Percentiles rank a stretch among this genome's conserved stretches.
These are phyloP conservation scores for Brachionus rotundiformis DNA, from an alignment of 1,140 invertebrate species.

Conservation along the genomic window DNA sequence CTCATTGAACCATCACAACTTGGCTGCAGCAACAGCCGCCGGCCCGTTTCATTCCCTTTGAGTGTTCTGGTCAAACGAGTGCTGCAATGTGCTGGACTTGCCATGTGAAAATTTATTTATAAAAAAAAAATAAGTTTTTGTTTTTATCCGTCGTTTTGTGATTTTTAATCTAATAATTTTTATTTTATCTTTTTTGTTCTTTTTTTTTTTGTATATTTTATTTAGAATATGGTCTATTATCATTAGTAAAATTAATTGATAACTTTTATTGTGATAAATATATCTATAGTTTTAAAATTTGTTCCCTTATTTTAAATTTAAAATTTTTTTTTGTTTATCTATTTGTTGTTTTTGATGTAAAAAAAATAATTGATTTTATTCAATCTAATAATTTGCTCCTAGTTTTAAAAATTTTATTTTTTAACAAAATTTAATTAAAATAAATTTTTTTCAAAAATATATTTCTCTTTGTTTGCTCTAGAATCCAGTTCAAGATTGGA, in stretches of 20 bases:
- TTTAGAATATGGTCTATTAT: slow-evolving; percentile 31
- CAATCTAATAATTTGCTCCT: not conserved
- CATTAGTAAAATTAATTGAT: not conserved
- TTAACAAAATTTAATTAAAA: not conserved
- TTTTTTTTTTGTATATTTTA: slow-evolving; percentile 20
- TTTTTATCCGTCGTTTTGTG: slow-evolving; percentile 33
- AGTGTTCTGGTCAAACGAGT: not conserved
- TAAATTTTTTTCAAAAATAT: not conserved
- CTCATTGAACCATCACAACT: slow-evolving; percentile 4
- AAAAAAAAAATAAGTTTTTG: not conserved
- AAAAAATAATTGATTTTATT: not conserved
- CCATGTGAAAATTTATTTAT: slow-evolving; percentile 27
- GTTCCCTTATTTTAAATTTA: not conserved
- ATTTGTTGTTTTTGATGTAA: not conserved
- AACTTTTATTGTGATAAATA: not conserved
- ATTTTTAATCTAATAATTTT: not conserved
- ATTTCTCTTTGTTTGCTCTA: not conserved
- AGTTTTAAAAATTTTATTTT: not conserved
- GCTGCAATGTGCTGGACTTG: not conserved
- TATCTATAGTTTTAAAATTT: no score
- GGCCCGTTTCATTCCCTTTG: slow-evolving; percentile 41
- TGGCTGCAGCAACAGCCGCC: not conserved
- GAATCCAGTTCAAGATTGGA: no score
- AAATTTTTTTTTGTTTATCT: not conserved
- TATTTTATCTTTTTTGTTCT: not conserved